phyloP scores from a whole-genome alignment of 1,140 invertebrate genomes.

The Zophobas atratus region DNA sequence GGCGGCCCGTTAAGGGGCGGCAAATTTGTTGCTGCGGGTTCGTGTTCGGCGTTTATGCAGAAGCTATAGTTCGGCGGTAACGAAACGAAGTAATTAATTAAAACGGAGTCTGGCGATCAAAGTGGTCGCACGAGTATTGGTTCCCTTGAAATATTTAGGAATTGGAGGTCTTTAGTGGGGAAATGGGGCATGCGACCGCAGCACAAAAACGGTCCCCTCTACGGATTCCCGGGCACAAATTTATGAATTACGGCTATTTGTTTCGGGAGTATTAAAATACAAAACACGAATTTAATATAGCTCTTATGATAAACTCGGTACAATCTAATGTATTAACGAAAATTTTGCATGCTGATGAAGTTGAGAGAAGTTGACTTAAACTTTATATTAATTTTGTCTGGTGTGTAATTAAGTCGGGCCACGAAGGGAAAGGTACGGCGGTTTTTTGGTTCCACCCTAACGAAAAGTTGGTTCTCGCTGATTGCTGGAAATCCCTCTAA shows the following conservation, averaged over 20 bases:
- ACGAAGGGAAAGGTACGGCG: conserved; percentile 13
- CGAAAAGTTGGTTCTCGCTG: neutral
- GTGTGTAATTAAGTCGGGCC: conserved; percentile 33
- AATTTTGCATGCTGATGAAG: conserved; percentile 43
- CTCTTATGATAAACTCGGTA: conserved; percentile 29
- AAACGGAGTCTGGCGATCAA: conserved; percentile 32
- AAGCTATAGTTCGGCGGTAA: conserved; percentile 24
- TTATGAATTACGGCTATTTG: conserved; percentile 40
- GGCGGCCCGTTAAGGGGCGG: conserved; percentile 1
- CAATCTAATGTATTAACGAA: conserved; percentile 41
- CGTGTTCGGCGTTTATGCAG: conserved; percentile 34
- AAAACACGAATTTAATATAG: conserved; percentile 41
- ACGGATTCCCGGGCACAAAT: neutral
- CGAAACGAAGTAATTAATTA: conserved; percentile 41
- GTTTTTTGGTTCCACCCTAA: conserved; percentile 2
- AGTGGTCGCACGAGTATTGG: conserved; percentile 4
- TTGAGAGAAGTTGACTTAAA: conserved; percentile 40
- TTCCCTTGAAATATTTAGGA: conserved; percentile 12
- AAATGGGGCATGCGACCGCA: neutral
- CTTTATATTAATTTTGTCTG: conserved; percentile 42
- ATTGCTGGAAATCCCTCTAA: conserved; percentile 25
- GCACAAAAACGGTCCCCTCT: neutral
- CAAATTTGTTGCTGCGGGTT: conserved; percentile 32
- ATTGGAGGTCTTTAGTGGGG: neutral
- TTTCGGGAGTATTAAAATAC: conserved; percentile 36